These are phyloP conservation scores for Babyrousa celebensis DNA, from an alignment of 2,797 vertebrate genomes.

Conservation along the genomic window DNA sequence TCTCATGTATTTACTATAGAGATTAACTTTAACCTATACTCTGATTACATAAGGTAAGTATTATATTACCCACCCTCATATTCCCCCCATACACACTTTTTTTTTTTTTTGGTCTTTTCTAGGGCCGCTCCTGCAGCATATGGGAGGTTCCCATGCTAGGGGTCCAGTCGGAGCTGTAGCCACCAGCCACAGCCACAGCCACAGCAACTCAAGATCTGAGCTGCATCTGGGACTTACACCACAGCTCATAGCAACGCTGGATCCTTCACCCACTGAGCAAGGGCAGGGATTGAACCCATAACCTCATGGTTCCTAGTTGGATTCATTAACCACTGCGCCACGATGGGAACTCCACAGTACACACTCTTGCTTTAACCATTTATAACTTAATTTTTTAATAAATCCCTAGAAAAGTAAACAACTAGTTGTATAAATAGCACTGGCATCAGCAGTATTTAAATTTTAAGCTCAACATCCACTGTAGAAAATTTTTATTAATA, in stretches of 20 bases:
- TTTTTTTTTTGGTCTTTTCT: no score
- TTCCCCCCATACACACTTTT: not conserved
- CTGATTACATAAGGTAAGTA: not conserved
- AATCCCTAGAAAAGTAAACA: conserved; percentile 1
- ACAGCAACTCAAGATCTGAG: no score
- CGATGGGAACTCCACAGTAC: not conserved
- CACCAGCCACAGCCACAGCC: no score
- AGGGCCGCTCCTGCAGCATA: no score
- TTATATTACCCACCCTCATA: not conserved
- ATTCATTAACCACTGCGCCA: no score
- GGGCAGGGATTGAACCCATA: no score
- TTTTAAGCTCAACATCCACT: not conserved
- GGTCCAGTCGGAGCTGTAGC: no score
- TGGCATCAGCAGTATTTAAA: not conserved
- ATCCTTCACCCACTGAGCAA: no score
- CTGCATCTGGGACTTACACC: no score
- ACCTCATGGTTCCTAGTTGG: no score
- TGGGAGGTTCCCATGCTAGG: no score
- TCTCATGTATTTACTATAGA: not conserved
- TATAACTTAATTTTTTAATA: conserved; percentile 17
- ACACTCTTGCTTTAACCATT: not conserved
- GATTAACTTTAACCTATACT: conserved; percentile 14
- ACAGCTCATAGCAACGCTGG: no score
- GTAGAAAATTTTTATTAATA: conserved; percentile 17
- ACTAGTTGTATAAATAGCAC: not conserved